A percentile compares a stretch with the other conserved stretches of the same genome.
Evolutionary conservation across 1,140 invertebrate species (phyloP).

Genomic region (Prorops nasuta): DNA sequence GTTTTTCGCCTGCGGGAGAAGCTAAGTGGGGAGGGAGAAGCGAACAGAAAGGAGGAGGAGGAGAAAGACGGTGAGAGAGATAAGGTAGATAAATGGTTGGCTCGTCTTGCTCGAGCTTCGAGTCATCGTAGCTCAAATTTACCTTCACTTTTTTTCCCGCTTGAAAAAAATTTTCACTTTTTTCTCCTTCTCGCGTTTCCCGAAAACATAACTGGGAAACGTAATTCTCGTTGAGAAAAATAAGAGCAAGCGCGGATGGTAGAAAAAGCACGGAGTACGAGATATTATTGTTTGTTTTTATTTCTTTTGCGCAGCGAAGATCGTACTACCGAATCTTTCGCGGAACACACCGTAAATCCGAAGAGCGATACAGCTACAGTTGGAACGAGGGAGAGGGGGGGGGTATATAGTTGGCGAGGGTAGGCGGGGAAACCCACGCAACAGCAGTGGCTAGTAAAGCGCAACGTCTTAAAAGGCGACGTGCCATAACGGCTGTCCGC

Average conservation of each 20-base stretch:
- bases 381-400: too few relatives aligned
- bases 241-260: too few relatives aligned
- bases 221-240: too few relatives aligned
- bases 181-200: not conserved
- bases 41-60: conserved; percentile 7
- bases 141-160: conserved; percentile 5
- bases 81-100: conserved; percentile 37
- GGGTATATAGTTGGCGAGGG: not conserved
- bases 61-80: conserved; percentile 11
- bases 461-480: conserved; percentile 29
- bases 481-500: conserved; percentile 24
- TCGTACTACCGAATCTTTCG: not conserved
- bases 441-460: not conserved
- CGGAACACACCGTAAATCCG: too few relatives aligned
- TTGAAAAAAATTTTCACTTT: too few relatives aligned
- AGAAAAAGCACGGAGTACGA: too few relatives aligned
- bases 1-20: conserved; percentile 47
- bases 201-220: too few relatives aligned
- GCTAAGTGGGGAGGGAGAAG: not conserved
- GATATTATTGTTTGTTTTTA: too few relatives aligned
- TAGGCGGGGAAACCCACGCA: not conserved
- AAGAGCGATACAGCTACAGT: not conserved
- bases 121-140: conserved; percentile 21
- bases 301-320: not conserved
- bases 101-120: conserved; percentile 12